These are phyloP conservation scores for Squalus acanthias DNA, from an alignment of 2,797 vertebrate species.

Conservation along the genomic window DNA sequence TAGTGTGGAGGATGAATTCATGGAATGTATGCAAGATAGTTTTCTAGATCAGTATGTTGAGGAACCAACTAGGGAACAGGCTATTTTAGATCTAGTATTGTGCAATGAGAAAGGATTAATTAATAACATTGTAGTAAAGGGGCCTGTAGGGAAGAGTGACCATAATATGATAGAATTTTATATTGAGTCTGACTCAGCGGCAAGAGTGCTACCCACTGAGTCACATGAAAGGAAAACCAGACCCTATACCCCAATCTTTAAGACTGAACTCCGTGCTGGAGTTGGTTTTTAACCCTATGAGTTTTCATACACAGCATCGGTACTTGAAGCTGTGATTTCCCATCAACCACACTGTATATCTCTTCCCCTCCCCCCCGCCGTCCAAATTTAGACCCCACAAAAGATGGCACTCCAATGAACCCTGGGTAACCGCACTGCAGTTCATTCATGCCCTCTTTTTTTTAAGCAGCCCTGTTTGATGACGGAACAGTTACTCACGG, in stretches of 20 bases:
- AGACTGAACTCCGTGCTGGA: neutral
- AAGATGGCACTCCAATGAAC: neutral
- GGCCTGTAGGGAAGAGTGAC: too few species aligned
- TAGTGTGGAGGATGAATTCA: too few species aligned
- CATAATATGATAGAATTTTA: too few species aligned
- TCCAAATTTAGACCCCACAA: neutral
- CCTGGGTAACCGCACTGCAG: neutral
- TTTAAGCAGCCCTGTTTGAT: neutral
- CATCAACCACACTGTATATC: neutral
- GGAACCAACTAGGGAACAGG: too few species aligned
- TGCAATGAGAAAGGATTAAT: too few species aligned
- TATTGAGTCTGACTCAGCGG: neutral
- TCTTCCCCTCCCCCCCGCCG: neutral
- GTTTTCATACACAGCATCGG: too few species aligned
- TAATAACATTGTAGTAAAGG: too few species aligned
- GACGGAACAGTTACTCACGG: slow-evolving; percentile 66
- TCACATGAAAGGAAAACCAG: neutral
- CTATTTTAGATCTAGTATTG: too few species aligned
- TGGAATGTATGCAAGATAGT: too few species aligned
- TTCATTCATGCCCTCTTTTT: neutral
- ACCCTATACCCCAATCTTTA: neutral
- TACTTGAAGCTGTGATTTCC: neutral
- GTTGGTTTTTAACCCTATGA: neutral
- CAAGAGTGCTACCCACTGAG: too few species aligned
- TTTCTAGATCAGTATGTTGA: too few species aligned